phyloP scores from a whole-genome alignment of 2,888 invertebrate species.

The Piscicola geometra region DNA sequence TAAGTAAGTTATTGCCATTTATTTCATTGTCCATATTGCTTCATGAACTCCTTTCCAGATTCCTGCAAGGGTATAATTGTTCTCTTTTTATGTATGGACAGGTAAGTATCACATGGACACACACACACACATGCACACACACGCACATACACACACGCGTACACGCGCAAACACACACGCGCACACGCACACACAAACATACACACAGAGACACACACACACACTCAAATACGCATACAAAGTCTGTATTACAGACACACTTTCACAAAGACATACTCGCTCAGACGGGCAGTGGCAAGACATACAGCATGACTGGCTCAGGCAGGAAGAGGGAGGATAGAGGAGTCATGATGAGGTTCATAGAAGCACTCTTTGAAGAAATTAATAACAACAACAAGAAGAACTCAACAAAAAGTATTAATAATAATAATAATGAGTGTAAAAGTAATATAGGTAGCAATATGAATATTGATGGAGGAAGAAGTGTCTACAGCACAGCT shows the following conservation, averaged over 20 bases:
- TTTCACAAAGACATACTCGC: too few relatives aligned
- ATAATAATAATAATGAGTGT: too few relatives aligned
- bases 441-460: too few relatives aligned
- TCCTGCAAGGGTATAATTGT: neutral
- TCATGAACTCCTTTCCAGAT: too few relatives aligned
- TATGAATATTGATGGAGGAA: too few relatives aligned
- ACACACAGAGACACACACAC: slow-evolving; percentile 1
- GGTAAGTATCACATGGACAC: neutral
- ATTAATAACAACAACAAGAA: slow-evolving; percentile 46
- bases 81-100: neutral
- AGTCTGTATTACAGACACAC: neutral
- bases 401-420: too few relatives aligned
- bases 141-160: too few relatives aligned
- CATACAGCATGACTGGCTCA: slow-evolving; percentile 57
- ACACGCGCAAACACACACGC: too few relatives aligned
- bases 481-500: neutral
- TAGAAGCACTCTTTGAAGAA: slow-evolving; percentile 54
- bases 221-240: too few relatives aligned
- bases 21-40: too few relatives aligned
- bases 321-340: slow-evolving; percentile 53
- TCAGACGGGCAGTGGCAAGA: slow-evolving; percentile 58
- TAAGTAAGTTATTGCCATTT: too few relatives aligned
- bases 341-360: slow-evolving; percentile 55
- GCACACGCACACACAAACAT: neutral
- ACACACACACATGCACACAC: neutral